phyloP scores from a whole-genome alignment of 2,888 invertebrate genomes.

The Lissonota sp. region DNA sequence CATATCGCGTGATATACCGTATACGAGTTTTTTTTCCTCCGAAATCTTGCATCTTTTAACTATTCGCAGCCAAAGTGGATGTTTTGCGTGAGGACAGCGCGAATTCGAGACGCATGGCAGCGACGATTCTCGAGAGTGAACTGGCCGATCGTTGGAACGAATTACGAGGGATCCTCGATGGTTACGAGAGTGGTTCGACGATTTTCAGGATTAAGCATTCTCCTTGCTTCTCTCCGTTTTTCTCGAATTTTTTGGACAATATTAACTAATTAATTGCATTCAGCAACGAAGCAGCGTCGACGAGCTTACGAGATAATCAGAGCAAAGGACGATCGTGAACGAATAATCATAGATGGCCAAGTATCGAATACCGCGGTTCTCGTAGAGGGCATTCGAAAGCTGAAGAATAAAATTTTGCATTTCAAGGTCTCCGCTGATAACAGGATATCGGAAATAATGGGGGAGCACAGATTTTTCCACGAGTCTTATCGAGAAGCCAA shows the following conservation, averaged over 20 bases:
- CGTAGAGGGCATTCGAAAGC: slow-evolving; percentile 68
- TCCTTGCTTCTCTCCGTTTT: neutral
- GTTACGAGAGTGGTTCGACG: slow-evolving; percentile 68
- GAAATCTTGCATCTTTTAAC: neutral
- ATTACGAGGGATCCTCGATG: slow-evolving; percentile 63
- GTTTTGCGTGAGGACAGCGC: slow-evolving; percentile 78
- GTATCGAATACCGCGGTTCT: slow-evolving; percentile 66
- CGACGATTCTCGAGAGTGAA: slow-evolving; percentile 64
- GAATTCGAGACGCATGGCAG: slow-evolving; percentile 66
- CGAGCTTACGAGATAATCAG: slow-evolving; percentile 70
- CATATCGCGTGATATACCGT: neutral
- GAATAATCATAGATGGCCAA: slow-evolving; percentile 71
- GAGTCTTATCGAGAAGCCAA: slow-evolving; percentile 67
- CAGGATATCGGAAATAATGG: slow-evolving; percentile 66
- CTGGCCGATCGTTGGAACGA: slow-evolving; percentile 65
- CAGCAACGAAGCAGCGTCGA: slow-evolving; percentile 70
- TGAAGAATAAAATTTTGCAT: slow-evolving; percentile 66
- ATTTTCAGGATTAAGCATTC: neutral
- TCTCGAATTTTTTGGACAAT: neutral
- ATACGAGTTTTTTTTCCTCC: neutral
- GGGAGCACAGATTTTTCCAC: slow-evolving; percentile 71
- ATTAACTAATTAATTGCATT: neutral
- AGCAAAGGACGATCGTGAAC: slow-evolving; percentile 73
- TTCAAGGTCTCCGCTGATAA: slow-evolving; percentile 36
- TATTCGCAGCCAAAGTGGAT: slow-evolving; percentile 70